phyloP scores from a whole-genome alignment of 2,888 invertebrate species.

The Ypsolopha scabrella region DNA sequence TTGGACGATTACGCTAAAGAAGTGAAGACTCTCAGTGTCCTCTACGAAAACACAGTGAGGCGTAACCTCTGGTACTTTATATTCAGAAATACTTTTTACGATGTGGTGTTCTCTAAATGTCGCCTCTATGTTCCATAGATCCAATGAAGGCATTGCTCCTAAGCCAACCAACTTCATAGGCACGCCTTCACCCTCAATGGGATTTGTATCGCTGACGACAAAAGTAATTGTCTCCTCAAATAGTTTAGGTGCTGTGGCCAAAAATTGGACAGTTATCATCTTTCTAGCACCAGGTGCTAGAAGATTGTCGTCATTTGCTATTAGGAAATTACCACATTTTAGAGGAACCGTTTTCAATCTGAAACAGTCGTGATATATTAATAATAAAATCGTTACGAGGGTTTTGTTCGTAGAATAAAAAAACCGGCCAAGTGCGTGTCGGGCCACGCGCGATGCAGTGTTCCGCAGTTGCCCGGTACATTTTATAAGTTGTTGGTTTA shows the following conservation, averaged over 20 bases:
- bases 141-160: conserved; percentile 68
- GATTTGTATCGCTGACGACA: conserved; percentile 57
- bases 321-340: conserved; percentile 54
- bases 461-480: too few species aligned
- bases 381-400: too few species aligned
- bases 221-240: conserved; percentile 56
- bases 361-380: conserved; percentile 6
- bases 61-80: conserved; percentile 57
- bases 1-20: conserved; percentile 50
- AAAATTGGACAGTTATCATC: conserved; percentile 48
- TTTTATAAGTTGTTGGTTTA: too few species aligned
- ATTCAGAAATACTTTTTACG: conserved; percentile 61
- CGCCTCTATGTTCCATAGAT: conserved; percentile 66
- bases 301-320: conserved; percentile 53
- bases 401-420: too few species aligned
- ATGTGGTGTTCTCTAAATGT: conserved; percentile 73
- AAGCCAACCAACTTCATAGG: conserved; percentile 58
- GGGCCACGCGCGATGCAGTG: too few species aligned
- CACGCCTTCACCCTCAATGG: conserved; percentile 60
- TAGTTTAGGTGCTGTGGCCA: conserved; percentile 35
- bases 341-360: conserved; percentile 50
- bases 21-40: conserved; percentile 51
- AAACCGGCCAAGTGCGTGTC: too few species aligned
- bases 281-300: conserved; percentile 55
- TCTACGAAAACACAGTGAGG: conserved; percentile 59